Base-by-base conservation (phyloP, 2,113 vertebrate genomes). In the Hipposideros armiger region DNA sequence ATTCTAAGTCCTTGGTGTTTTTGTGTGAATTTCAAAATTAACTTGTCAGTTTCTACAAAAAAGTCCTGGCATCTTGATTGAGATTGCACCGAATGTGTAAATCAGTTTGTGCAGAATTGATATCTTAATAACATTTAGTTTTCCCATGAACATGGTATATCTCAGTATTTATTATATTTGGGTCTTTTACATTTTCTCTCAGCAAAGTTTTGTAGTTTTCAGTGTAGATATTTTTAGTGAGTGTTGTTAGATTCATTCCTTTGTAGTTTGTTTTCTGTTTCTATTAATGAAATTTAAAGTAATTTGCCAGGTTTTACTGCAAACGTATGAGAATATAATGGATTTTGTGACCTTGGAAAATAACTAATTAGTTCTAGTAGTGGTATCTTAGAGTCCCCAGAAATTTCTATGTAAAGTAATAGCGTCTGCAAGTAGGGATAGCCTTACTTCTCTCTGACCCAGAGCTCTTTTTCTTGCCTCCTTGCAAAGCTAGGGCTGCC, bases 111-210 rank as follows among this genome's bases (percentile, higher is more conserved):
- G 50, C 20, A 72, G 56, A 83, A 93, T 36, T 32, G 60, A 26
- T 82, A 73, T n/a, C 11, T 78, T 92, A 50, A 58, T 72, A 66
- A 40, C 40, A 36, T 64, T 40, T 66, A 60, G 24, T 72, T 80
- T 94, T 58, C 40, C 2, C 5, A 19, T 36, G 56, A 78, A 87
- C 17, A 28, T 76, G 5, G 19, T 64, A 2, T 64, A 5, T 70
- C 10, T 78, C 17, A 30, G 11, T 93, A 5, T 58, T 60, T 74
- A 85, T 36, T 36, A 36, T 36, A 36, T 78, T 70, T 94, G 82
- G 80, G 30, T 70, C 36, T 70, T 89, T n/a, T 66, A 64, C 78
- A 93, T 86, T 87, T 84, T 95, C 42, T 92, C 28, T 87, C 15
- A 74, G 69, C 40, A 78, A 36, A 72, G n/a, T 73, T 96, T 84